Percentiles rank a stretch among this genome's conserved stretches.
phyloP scores from a whole-genome alignment of 2,113 vertebrate species.

The Peromyscus maniculatus region DNA sequence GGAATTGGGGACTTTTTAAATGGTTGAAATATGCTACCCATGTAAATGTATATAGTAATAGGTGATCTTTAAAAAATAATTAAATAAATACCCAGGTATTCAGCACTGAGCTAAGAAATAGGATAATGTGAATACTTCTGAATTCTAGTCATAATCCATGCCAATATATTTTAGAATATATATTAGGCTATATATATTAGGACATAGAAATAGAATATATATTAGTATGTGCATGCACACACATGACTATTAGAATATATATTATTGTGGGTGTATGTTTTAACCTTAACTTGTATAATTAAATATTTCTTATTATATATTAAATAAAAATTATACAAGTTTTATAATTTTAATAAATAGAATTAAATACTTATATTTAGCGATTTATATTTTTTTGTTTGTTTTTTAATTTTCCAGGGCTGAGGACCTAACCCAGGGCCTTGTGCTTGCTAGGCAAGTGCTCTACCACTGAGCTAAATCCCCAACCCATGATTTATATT shows the following conservation, averaged over 20 bases:
- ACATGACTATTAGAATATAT: neutral
- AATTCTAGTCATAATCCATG: neutral
- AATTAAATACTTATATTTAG: neutral
- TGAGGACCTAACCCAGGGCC: no score
- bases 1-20: neutral
- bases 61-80: constrained; percentile 20
- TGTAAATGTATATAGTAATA: neutral
- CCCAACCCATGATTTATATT: neutral
- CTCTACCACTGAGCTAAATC: no score
- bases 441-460: no score
- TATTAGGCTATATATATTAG: neutral
- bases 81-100: neutral
- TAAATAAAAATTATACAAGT: neutral
- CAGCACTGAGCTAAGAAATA: neutral
- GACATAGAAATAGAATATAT: neutral
- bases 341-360: constrained; percentile 43
- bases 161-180: neutral
- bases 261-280: neutral
- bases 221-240: neutral
- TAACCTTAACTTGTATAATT: neutral
- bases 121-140: neutral
- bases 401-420: no score
- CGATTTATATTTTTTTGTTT: neutral
- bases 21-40: constrained; percentile 2
- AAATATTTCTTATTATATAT: neutral